Evolutionary conservation across 1,140 invertebrate species (phyloP).

Genomic region (Cataglyphis hispanica): DNA sequence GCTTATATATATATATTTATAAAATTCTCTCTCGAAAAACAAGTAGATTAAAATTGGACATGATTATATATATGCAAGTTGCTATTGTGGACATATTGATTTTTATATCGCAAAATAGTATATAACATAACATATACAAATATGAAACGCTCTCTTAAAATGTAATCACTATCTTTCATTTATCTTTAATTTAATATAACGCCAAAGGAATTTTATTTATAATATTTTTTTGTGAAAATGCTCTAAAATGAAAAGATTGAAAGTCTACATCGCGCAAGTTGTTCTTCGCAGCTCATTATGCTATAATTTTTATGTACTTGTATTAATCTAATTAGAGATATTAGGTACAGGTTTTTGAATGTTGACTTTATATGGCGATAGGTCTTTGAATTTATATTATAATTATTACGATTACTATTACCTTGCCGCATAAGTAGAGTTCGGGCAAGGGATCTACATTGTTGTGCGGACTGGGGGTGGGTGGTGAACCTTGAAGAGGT

Average conservation of each 20-base stretch:
- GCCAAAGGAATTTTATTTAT: too few relatives aligned
- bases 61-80: too few relatives aligned
- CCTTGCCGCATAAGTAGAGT: slow-evolving; percentile 91
- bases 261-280: background rate
- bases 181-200: too few relatives aligned
- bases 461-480: slow-evolving; percentile 88
- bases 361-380: background rate
- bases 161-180: too few relatives aligned
- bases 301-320: background rate
- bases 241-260: background rate
- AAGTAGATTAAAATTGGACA: too few relatives aligned
- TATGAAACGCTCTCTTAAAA: too few relatives aligned
- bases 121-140: too few relatives aligned
- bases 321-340: background rate
- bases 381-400: too few relatives aligned
- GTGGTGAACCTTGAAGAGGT: slow-evolving; percentile 87
- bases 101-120: too few relatives aligned
- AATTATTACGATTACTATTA: slow-evolving; percentile 77
- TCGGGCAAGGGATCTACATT: slow-evolving; percentile 88
- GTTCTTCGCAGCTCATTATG: background rate
- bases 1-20: background rate
- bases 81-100: too few relatives aligned
- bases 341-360: background rate
- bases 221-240: background rate
- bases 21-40: too few relatives aligned